These are phyloP conservation scores for Enteromius unitaeniatus DNA, from an alignment of 2,797 vertebrate species.

Conservation along the genomic window DNA sequence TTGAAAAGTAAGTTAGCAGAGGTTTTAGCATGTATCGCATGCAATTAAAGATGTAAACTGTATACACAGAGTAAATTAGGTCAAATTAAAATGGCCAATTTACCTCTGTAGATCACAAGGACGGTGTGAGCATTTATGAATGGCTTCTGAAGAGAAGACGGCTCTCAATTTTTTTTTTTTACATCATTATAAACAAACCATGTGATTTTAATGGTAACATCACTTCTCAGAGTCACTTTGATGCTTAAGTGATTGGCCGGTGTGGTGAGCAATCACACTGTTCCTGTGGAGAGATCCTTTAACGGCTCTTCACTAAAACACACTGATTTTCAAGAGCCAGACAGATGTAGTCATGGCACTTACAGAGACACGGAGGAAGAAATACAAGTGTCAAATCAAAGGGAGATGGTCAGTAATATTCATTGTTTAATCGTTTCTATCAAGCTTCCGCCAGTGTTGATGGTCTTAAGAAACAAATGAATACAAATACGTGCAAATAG, in stretches of 20 bases:
- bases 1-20: background rate
- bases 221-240: conserved; percentile 62
- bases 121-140: conserved; percentile 13
- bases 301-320: conserved; percentile 65
- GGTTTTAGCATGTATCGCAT: background rate
- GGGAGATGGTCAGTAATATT: conserved; percentile 33
- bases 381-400: conserved; percentile 44
- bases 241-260: conserved; percentile 80
- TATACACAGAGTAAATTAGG: background rate
- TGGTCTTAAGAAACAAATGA: conserved; percentile 33
- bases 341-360: conserved; percentile 52
- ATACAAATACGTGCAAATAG: conserved; percentile 32
- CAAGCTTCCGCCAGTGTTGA: conserved; percentile 11
- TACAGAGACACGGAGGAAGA: conserved; percentile 36
- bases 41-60: background rate
- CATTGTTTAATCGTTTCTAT: conserved; percentile 41
- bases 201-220: conserved; percentile 53
- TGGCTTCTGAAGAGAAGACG: conserved; percentile 24
- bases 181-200: conserved; percentile 41
- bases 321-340: conserved; percentile 75
- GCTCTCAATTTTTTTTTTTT: conserved; percentile 24
- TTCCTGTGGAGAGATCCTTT: conserved; percentile 66
- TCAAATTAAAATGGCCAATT: conserved; percentile 21
- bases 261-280: conserved; percentile 77
- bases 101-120: background rate